These are phyloP conservation scores for Sarcophaga carnaria DNA, from an alignment of 2,888 invertebrate species.

Conservation along the genomic window DNA sequence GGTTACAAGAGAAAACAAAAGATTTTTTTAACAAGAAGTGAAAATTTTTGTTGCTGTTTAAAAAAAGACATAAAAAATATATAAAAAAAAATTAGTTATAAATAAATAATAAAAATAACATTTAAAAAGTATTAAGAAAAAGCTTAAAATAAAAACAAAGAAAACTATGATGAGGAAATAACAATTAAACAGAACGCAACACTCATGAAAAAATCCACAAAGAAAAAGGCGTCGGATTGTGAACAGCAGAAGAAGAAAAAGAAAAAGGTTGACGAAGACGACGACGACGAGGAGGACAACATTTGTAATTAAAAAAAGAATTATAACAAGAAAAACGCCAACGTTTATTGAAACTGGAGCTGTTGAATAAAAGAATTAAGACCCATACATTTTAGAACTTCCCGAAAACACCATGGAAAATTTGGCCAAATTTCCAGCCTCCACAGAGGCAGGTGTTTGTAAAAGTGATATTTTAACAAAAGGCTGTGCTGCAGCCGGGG, in stretches of 20 bases:
- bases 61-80: constrained; percentile 10
- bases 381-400: neutral
- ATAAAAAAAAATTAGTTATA: constrained; percentile 33
- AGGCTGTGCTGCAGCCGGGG: constrained; percentile 48
- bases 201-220: constrained; percentile 34
- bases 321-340: constrained; percentile 46
- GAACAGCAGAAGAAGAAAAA: constrained; percentile 27
- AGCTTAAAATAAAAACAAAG: constrained; percentile 35
- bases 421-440: constrained; percentile 61
- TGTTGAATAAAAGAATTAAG: constrained; percentile 3
- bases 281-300: constrained; percentile 53
- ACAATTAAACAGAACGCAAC: constrained; percentile 7
- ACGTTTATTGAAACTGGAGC: constrained; percentile 31
- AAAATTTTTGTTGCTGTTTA: constrained; percentile 44
- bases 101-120: constrained; percentile 16
- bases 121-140: constrained; percentile 37
- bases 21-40: constrained; percentile 49
- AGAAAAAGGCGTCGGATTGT: constrained; percentile 60
- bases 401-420: constrained; percentile 53
- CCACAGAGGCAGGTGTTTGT: constrained; percentile 67
- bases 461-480: constrained; percentile 36
- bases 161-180: constrained; percentile 26
- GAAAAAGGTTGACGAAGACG: constrained; percentile 20
- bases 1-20: constrained; percentile 63
- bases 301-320: constrained; percentile 17